phyloP scores from a whole-genome alignment of 2,888 invertebrate species.

The Parnassius mnemosyne region DNA sequence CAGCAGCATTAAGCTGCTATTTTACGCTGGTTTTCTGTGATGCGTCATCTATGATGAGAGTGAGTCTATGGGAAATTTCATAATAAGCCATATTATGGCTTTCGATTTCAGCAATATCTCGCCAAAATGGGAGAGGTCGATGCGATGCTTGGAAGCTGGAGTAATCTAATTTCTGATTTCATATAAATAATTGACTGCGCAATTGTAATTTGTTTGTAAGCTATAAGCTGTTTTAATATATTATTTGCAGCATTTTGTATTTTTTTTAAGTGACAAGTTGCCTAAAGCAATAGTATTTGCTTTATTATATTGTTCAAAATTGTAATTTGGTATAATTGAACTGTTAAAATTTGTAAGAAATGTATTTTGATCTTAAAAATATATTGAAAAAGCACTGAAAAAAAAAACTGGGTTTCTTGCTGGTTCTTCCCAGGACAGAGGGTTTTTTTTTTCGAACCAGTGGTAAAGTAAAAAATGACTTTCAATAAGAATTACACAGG shows the following conservation, averaged over 20 bases:
- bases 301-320: slow-evolving; percentile 57
- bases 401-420: too few species aligned
- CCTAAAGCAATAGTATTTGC: slow-evolving; percentile 43
- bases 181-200: slow-evolving; percentile 40
- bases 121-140: too few species aligned
- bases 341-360: slow-evolving; percentile 75
- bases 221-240: slow-evolving; percentile 61
- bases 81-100: too few species aligned
- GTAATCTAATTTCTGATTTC: slow-evolving; percentile 45
- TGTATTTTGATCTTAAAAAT: slow-evolving; percentile 79
- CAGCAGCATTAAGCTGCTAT: too few species aligned
- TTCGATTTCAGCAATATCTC: too few species aligned
- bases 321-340: slow-evolving; percentile 73
- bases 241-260: slow-evolving; percentile 66
- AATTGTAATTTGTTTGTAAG: slow-evolving; percentile 39
- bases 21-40: too few species aligned
- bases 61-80: too few species aligned
- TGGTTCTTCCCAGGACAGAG: too few species aligned
- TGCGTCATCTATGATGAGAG: too few species aligned
- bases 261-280: slow-evolving; percentile 59
- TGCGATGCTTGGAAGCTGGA: slow-evolving; percentile 38
- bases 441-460: too few species aligned
- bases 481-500: too few species aligned
- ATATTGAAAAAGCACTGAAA: slow-evolving; percentile 65
- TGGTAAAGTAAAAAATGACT: too few species aligned